phyloP scores from a whole-genome alignment of 2,113 vertebrate genomes.

The Balaenoptera acutorostrata region DNA sequence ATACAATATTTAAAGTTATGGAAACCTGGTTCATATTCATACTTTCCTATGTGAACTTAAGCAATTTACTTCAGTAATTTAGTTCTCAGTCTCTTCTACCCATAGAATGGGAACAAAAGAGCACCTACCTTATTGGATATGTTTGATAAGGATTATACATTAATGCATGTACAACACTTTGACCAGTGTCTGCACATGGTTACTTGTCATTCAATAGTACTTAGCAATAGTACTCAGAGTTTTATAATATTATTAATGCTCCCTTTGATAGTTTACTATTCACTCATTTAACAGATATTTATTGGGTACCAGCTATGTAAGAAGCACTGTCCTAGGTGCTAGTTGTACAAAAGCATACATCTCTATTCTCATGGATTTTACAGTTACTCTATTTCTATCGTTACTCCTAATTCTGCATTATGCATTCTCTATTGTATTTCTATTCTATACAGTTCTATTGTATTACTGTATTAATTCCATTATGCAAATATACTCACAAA shows the following conservation, averaged over 20 bases:
- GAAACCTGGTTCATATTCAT: background rate
- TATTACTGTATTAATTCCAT: background rate
- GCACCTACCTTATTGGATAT: background rate
- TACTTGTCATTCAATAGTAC: background rate
- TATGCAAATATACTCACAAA: background rate
- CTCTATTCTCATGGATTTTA: background rate
- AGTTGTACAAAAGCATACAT: background rate
- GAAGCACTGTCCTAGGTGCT: background rate
- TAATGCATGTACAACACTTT: background rate
- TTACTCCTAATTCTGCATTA: background rate
- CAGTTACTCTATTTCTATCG: background rate
- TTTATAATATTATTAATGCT: background rate
- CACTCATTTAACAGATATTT: background rate
- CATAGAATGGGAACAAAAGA: background rate
- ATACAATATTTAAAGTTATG: background rate
- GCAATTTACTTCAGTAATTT: background rate
- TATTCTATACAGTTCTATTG: background rate
- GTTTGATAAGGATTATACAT: background rate
- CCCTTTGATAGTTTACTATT: background rate
- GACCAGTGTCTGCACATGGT: background rate
- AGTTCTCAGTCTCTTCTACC: background rate
- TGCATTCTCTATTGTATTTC: background rate
- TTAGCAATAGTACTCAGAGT: background rate
- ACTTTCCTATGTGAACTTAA: background rate
- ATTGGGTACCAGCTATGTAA: background rate